Percentiles rank a stretch among this genome's conserved stretches.
phyloP scores from a whole-genome alignment of 92 coral and sea anemone species.

The Parazoanthus swiftii region DNA sequence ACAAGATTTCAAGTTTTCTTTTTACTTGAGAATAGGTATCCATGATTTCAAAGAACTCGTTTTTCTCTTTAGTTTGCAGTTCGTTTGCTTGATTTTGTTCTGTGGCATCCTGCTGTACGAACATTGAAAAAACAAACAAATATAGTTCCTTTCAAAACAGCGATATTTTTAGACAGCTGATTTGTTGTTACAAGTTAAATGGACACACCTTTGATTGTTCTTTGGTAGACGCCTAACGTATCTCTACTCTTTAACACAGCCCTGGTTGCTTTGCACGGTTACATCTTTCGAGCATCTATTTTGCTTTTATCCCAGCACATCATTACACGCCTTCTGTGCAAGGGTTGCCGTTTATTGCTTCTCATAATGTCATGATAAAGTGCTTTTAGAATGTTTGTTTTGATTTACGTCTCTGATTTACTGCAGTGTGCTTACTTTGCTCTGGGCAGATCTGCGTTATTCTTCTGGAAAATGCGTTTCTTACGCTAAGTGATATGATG shows the following conservation, averaged over 20 bases:
- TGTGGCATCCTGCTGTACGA: no score
- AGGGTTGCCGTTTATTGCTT: not conserved
- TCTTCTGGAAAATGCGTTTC: not conserved
- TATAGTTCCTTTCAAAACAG: no score
- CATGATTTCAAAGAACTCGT: no score
- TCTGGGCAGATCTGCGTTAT: not conserved
- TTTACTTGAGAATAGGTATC: no score
- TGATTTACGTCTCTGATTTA: not conserved
- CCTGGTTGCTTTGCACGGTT: not conserved
- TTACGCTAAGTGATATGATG: not conserved
- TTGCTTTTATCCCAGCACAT: not conserved
- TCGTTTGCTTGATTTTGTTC: no score
- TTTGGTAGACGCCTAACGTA: not conserved
- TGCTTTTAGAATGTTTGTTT: not conserved
- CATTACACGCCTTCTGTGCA: not conserved
- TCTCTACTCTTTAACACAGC: not conserved
- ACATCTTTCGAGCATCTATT: not conserved
- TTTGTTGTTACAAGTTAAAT: not conserved
- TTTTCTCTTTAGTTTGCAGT: no score
- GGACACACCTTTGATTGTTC: not conserved
- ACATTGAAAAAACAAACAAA: not conserved
- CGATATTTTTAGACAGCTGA: no score
- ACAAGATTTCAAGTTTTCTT: no score
- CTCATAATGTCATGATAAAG: not conserved
- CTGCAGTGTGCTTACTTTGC: not conserved